Percentiles rank a stretch among this genome's conserved stretches.
These are phyloP conservation scores for Amphiprion clarkii DNA, from an alignment of 2,797 vertebrate species.

Conservation along the genomic window DNA sequence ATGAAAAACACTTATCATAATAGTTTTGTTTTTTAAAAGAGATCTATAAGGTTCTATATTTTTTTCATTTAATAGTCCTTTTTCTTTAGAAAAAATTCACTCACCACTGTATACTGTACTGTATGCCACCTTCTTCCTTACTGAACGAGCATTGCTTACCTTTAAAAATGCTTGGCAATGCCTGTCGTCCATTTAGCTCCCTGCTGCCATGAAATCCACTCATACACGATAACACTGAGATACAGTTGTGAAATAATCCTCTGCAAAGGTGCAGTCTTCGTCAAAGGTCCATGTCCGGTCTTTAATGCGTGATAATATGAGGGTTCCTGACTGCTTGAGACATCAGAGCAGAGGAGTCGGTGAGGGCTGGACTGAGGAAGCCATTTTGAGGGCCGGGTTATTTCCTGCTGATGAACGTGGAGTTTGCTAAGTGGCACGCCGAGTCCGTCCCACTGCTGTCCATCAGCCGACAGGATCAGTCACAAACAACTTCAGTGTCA, in stretches of 20 bases:
- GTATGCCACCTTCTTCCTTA: conserved; percentile 64
- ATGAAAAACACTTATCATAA: conserved; percentile 86
- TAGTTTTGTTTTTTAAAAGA: conserved; percentile 85
- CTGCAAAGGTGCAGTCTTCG: conserved; percentile 73
- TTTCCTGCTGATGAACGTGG: conserved; percentile 57
- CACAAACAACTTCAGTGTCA: conserved; percentile 76
- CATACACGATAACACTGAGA: conserved; percentile 79
- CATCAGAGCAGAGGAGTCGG: conserved; percentile 54
- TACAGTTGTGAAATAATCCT: conserved; percentile 81
- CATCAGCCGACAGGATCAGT: conserved; percentile 69
- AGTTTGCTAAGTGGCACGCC: conserved; percentile 45
- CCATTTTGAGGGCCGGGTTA: conserved; percentile 64
- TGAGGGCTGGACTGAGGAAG: conserved; percentile 57
- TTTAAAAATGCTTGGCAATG: conserved; percentile 76
- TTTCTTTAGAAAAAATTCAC: conserved; percentile 80
- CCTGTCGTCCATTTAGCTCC: conserved; percentile 69
- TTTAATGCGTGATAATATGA: conserved; percentile 57
- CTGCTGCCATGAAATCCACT: conserved; percentile 78
- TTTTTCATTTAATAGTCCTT: conserved; percentile 84
- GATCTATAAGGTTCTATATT: conserved; percentile 86
- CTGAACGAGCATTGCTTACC: conserved; percentile 79
- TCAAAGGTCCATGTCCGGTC: conserved; percentile 73
- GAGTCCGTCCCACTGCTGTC: conserved; percentile 43
- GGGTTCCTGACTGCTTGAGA: conserved; percentile 67
- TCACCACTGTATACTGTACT: conserved; percentile 67